A percentile compares a stretch with the other conserved stretches of the same genome.
These are phyloP conservation scores for Cryptoblepharus egeriae DNA, from an alignment of 2,797 vertebrate species.

Conservation along the genomic window DNA sequence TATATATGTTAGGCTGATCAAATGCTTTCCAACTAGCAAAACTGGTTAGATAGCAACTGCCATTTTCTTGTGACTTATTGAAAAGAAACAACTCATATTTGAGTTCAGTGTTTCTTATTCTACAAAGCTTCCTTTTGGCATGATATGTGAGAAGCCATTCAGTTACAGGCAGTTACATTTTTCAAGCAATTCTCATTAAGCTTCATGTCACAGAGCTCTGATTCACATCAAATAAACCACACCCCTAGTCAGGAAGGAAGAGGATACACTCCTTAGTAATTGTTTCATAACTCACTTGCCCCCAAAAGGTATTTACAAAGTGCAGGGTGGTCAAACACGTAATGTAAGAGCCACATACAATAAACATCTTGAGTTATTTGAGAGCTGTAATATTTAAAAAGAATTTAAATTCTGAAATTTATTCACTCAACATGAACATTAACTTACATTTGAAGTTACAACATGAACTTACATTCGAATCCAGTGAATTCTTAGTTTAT, in stretches of 20 bases:
- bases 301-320: background rate
- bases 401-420: too few relatives aligned
- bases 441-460: too few relatives aligned
- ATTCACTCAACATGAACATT: too few relatives aligned
- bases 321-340: rapidly evolving
- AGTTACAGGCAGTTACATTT: background rate
- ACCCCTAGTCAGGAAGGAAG: background rate
- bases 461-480: too few relatives aligned
- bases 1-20: background rate
- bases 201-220: rapidly evolving
- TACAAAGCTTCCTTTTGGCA: background rate
- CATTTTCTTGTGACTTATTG: background rate
- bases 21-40: background rate
- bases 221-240: background rate
- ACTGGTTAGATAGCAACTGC: background rate
- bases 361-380: too few relatives aligned
- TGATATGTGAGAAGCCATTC: background rate
- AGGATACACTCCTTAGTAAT: background rate
- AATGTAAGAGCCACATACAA: too few relatives aligned
- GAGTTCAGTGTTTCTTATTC: background rate
- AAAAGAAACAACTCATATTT: background rate
- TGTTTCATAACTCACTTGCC: background rate
- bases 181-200: background rate
- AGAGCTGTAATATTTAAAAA: too few relatives aligned
- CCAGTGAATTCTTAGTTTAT: too few relatives aligned